A percentile compares a stretch with the other conserved stretches of the same genome.
Conservation (phyloP, 35 echinoderm and acorn worm genomes). For the Antedon bifida region DNA sequence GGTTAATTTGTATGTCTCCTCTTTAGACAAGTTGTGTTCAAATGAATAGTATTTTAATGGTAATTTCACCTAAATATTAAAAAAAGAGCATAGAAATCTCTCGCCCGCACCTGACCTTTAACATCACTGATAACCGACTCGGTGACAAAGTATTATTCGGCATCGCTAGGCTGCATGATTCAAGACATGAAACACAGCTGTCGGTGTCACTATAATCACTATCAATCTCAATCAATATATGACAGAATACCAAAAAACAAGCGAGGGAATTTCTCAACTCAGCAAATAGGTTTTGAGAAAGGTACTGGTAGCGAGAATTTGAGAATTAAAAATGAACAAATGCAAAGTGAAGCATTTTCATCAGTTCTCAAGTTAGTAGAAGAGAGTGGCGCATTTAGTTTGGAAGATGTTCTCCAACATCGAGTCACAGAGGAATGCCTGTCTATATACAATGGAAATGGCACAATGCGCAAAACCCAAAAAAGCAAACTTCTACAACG, state of each 20-base stretch:
- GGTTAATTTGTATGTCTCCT: too few species aligned
- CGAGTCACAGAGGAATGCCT: conserved; percentile 27
- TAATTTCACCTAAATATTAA: too few species aligned
- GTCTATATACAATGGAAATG: conserved; percentile 29
- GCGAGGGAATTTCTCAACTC: conserved; percentile 24
- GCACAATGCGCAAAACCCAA: conserved; percentile 24
- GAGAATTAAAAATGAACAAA: conserved; percentile 16
- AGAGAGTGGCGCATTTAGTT: conserved; percentile 12
- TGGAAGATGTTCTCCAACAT: conserved; percentile 35
- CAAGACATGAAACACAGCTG: not conserved
- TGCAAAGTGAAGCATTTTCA: conserved; percentile 25
- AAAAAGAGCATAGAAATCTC: too few species aligned
- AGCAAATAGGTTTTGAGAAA: not conserved
- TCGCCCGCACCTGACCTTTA: too few species aligned
- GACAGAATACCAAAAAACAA: conserved; percentile 16
- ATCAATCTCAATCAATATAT: not conserved
- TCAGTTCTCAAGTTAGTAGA: conserved; percentile 27
- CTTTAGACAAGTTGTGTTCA: too few species aligned
- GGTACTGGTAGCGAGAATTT: not conserved
- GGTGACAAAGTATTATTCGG: too few species aligned
- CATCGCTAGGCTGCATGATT: too few species aligned
- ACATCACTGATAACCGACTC: too few species aligned
- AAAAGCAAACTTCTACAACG: conserved; percentile 32
- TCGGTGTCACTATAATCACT: not conserved
- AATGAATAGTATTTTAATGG: too few species aligned